Evolutionary conservation across 2,113 vertebrate species (phyloP).

Genomic region (Prolemur simus): DNA sequence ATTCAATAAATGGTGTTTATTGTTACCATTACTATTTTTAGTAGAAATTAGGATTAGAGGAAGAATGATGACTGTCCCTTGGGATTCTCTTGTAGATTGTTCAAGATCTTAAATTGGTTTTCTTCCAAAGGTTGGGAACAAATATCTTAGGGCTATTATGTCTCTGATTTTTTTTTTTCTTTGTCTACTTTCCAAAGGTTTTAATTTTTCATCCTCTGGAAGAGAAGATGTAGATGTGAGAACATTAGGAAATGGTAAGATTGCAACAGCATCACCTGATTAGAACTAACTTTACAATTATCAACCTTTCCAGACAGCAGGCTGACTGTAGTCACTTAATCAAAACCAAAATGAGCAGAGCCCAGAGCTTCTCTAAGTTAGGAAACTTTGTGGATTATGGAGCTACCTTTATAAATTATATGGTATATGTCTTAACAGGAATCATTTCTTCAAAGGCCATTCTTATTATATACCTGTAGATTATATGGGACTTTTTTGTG

Average conservation of each 20-base stretch:
- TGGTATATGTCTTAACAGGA: not conserved
- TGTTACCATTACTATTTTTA: not conserved
- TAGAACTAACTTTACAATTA: not conserved
- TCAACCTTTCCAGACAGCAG: not conserved
- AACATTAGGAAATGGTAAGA: slow-evolving; percentile 96
- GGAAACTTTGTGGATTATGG: not conserved
- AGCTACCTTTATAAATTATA: not conserved
- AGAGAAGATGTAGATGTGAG: slow-evolving; percentile 98
- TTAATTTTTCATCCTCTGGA: slow-evolving; percentile 98
- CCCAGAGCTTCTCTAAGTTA: not conserved
- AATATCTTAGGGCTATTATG: not conserved
- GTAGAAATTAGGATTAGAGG: not conserved
- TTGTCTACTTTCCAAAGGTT: slow-evolving; percentile 85
- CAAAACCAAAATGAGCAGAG: not conserved
- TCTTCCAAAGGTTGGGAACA: slow-evolving; percentile 27
- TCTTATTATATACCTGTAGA: not conserved
- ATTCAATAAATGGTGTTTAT: not conserved
- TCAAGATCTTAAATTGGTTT: slow-evolving; percentile 9
- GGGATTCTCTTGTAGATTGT: not conserved
- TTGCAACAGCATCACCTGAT: not conserved
- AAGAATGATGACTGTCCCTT: not conserved
- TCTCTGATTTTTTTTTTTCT: slow-evolving; percentile 32
- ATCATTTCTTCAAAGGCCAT: not conserved
- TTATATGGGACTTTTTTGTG: not conserved
- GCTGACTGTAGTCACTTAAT: not conserved